These are phyloP conservation scores for Gopherus flavomarginatus DNA, from an alignment of 2,113 vertebrate species.

Conservation along the genomic window DNA sequence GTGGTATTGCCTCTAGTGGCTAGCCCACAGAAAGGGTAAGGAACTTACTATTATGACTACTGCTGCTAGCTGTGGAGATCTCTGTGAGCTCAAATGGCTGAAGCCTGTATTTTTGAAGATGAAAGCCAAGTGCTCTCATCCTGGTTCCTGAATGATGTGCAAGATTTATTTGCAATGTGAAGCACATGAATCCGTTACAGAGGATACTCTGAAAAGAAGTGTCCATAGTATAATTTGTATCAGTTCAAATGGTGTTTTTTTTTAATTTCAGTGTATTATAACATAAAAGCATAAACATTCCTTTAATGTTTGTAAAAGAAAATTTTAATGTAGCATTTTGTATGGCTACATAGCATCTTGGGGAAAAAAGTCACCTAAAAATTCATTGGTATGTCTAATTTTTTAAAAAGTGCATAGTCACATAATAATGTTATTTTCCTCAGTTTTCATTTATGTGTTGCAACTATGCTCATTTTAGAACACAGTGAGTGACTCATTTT, in stretches of 20 bases:
- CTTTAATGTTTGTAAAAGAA: slow-evolving; percentile 36
- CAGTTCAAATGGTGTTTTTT: not conserved
- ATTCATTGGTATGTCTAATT: not conserved
- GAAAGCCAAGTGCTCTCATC: not conserved
- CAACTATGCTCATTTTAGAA: slow-evolving; percentile 1
- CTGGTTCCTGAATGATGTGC: not conserved
- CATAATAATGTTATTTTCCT: not conserved
- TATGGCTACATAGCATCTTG: not conserved
- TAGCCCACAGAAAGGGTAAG: not conserved
- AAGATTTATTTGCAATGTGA: not conserved
- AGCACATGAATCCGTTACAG: not conserved
- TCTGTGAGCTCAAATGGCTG: not conserved
- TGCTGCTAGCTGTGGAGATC: not conserved
- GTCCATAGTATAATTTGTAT: not conserved
- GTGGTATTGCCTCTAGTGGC: not conserved
- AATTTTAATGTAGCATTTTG: not conserved
- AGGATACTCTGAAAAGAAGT: not conserved
- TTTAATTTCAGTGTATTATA: not conserved
- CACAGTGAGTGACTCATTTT: slow-evolving; percentile 31
- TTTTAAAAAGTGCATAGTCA: not conserved
- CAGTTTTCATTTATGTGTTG: not conserved
- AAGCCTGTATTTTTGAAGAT: not conserved
- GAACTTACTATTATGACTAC: not conserved
- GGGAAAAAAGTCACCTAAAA: slow-evolving; percentile 1
- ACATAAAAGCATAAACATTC: not conserved